Conservation (phyloP, 2,888 invertebrate species). For the Athripsodes cinereus region DNA sequence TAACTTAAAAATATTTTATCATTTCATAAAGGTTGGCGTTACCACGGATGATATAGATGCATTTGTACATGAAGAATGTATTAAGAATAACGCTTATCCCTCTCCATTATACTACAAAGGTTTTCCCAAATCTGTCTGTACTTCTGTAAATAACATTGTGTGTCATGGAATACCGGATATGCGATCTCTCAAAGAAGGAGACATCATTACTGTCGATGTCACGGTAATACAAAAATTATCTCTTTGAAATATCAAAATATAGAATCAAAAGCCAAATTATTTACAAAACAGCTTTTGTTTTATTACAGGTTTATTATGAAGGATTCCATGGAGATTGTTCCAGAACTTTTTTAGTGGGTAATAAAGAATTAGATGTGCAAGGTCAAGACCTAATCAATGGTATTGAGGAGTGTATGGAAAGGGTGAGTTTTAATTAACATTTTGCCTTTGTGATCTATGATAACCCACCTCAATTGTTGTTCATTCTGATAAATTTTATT, state of each 20-base stretch:
- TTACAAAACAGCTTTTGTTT: too few species aligned
- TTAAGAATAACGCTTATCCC: conserved; percentile 75
- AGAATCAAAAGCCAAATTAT: background rate
- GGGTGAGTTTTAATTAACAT: too few species aligned
- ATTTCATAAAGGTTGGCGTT: conserved; percentile 57
- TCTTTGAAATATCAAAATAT: background rate
- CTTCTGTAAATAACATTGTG: conserved; percentile 85
- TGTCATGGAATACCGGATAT: conserved; percentile 92
- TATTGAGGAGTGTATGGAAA: conserved; percentile 64
- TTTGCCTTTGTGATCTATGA: too few species aligned
- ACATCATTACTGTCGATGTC: conserved; percentile 86
- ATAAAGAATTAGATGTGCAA: conserved; percentile 60
- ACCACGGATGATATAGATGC: conserved; percentile 83
- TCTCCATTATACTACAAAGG: conserved; percentile 80
- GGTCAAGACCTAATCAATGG: conserved; percentile 63
- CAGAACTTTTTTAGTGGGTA: conserved; percentile 75
- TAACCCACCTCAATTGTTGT: too few species aligned
- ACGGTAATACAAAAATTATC: conserved; percentile 60
- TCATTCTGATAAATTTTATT: too few species aligned
- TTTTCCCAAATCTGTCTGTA: conserved; percentile 87
- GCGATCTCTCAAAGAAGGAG: conserved; percentile 73
- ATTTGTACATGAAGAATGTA: conserved; percentile 62
- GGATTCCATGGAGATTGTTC: conserved; percentile 93
- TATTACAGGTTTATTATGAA: conserved; percentile 62
- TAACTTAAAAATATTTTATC: too few species aligned